Evolutionary conservation across 2,888 invertebrate genomes (phyloP), one percentile per base, ranked within the genome.

Genomic region (Melangyna quadrimaculata): DNA sequence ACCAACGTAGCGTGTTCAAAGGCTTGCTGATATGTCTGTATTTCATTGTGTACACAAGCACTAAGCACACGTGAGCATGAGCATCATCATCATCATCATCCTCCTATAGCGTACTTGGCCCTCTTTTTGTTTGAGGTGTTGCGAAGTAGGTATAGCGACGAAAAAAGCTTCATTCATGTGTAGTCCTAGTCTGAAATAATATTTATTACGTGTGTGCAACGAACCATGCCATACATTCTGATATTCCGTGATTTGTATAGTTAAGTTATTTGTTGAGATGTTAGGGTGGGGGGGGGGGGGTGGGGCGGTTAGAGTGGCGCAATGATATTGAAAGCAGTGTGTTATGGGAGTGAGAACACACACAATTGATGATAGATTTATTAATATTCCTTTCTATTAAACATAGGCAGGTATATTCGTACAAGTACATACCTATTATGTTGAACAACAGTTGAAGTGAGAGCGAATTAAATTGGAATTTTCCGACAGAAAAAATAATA

Each of bases 291-390:
- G 14, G 9, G 1, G 8, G 12, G 12, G 10, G 17, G 7, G 12
- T 1, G 7, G 29, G 1, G 29, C 9, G 10, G 1, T 48, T 24
- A 14, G 24, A 14, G 24, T 14, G 14, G 27, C 0, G 8, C 3
- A n/a, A 8, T 53, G 8, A n/a, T 29, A 55, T n/a, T 29, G 9
- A 29, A 29, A 55, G 9, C 17, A 29, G 27, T n/a, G n/a, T 1
- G 53, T 32, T 40, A 3, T 10, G 57, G 32, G 59, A 22, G 22
- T 55, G 70, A 12, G 29, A 40, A 45, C 55, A 75, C 35, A 48
- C 61, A 70, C 75, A 75, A 75, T 70, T 70, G 61, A 48, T 73
- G 55, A 55, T 61, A 57, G 69, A 78, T 73, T 83, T 73, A 83
- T 78, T 78, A 73, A 73, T 73, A 67, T 65, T 45, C 65, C 59